phyloP scores from a whole-genome alignment of 2,888 invertebrate genomes.

The Zele albiditarsus region DNA sequence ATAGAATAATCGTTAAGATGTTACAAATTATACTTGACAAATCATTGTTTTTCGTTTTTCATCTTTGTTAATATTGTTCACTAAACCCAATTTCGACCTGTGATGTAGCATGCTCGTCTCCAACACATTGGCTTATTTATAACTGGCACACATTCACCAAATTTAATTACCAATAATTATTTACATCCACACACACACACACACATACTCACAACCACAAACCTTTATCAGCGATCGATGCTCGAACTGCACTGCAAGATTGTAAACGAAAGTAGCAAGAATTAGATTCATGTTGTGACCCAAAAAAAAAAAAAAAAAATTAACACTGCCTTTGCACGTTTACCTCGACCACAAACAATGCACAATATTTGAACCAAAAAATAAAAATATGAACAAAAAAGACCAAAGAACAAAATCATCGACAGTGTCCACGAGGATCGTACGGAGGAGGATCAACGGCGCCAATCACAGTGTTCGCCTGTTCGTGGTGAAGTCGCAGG shows the following conservation, averaged over 20 bases:
- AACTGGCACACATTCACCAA: background rate
- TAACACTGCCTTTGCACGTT: constrained; percentile 28
- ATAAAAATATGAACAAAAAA: constrained; percentile 12
- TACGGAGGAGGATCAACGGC: constrained; percentile 59
- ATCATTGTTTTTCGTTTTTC: background rate
- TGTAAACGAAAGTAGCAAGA: constrained; percentile 24
- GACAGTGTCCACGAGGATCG: constrained; percentile 69
- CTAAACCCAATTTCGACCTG: background rate
- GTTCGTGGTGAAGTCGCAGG: constrained; percentile 67
- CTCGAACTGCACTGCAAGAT: constrained; percentile 41
- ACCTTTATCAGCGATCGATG: constrained; percentile 35
- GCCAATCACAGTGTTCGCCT: constrained; percentile 55
- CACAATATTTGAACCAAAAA: background rate
- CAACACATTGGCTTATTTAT: background rate
- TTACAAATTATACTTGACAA: no score
- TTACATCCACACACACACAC: background rate
- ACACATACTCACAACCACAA: background rate
- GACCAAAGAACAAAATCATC: constrained; percentile 4
- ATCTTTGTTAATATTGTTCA: background rate
- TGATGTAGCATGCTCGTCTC: background rate
- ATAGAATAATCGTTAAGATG: background rate
- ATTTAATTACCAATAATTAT: background rate
- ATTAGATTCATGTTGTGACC: background rate
- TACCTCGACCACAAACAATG: constrained; percentile 26
- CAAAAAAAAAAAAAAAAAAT: constrained; percentile 15